A percentile compares a stretch with the other conserved stretches of the same genome.
These are phyloP conservation scores for Rhagonycha fulva DNA, from an alignment of 2,888 invertebrate genomes.

Conservation along the genomic window DNA sequence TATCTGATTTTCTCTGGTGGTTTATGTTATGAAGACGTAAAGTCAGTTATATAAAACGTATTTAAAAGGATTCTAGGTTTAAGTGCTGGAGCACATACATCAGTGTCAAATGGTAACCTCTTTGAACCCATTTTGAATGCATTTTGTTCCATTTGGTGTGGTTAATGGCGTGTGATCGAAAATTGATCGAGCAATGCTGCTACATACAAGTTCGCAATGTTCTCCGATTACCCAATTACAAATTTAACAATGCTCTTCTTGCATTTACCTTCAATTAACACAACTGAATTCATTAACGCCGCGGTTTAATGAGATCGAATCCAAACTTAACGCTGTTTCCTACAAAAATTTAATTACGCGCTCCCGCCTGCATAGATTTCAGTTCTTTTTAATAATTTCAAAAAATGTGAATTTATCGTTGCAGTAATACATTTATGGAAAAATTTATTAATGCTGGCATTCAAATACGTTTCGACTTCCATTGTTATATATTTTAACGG, in stretches of 20 bases:
- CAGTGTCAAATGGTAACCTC: slow-evolving; percentile 32
- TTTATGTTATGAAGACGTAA: slow-evolving; percentile 8
- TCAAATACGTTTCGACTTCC: background rate
- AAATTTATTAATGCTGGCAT: background rate
- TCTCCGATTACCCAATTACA: slow-evolving; percentile 20
- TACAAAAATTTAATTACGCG: background rate
- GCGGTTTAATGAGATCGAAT: background rate
- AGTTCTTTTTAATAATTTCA: background rate
- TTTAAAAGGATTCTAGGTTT: slow-evolving; percentile 25
- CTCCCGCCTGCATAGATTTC: background rate
- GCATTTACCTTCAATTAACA: background rate
- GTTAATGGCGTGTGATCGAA: slow-evolving; percentile 33
- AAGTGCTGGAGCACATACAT: slow-evolving; percentile 33
- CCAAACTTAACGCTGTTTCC: background rate
- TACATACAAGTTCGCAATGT: slow-evolving; percentile 14
- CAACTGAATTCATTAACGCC: background rate
- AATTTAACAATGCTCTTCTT: slow-evolving; percentile 11
- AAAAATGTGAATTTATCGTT: background rate
- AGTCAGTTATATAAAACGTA: slow-evolving; percentile 14
- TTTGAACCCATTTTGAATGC: slow-evolving; percentile 28
- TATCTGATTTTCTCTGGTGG: slow-evolving; percentile 17
- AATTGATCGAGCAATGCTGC: slow-evolving; percentile 19
- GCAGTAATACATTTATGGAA: background rate
- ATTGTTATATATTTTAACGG: background rate
- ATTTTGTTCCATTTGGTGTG: slow-evolving; percentile 29